Evolutionary conservation across 2,113 vertebrate genomes (phyloP).

Genomic region (Lichenostomus cassidix): DNA sequence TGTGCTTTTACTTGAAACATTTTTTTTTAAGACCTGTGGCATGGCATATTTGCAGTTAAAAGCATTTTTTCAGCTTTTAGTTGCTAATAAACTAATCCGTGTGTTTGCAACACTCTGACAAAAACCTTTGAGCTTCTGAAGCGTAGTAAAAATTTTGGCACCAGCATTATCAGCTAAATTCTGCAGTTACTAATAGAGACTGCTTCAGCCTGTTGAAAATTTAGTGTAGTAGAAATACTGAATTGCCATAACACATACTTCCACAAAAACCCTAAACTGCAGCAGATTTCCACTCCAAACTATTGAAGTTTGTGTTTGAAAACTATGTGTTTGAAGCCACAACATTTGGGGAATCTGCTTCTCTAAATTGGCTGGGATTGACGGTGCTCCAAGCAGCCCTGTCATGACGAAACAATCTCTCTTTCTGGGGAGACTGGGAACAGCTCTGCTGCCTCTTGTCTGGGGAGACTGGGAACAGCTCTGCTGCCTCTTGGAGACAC

Average conservation of each 20-base stretch:
- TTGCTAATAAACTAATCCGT: neutral
- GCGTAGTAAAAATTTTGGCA: neutral
- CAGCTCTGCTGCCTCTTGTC: neutral
- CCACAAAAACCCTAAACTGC: neutral
- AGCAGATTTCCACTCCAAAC: neutral
- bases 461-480: too few relatives aligned
- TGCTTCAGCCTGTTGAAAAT: neutral
- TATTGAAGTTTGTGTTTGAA: too few relatives aligned
- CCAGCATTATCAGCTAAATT: neutral
- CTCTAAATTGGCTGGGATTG: neutral
- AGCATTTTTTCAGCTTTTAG: neutral
- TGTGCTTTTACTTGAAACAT: neutral
- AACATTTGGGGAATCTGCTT: neutral
- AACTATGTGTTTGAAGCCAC: neutral
- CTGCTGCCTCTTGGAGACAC: neutral
- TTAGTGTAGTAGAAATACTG: neutral
- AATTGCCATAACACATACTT: neutral
- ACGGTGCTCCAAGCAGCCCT: neutral
- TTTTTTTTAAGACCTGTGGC: neutral
- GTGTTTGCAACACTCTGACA: neutral
- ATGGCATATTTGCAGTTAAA: neutral
- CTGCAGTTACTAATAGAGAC: neutral
- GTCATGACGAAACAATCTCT: neutral
- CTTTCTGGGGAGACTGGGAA: neutral
- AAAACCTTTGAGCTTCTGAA: neutral